Percentiles rank a stretch among this genome's conserved stretches.
These are phyloP conservation scores for Gymnobelideus leadbeateri DNA, from an alignment of 2,113 vertebrate species.

Conservation along the genomic window DNA sequence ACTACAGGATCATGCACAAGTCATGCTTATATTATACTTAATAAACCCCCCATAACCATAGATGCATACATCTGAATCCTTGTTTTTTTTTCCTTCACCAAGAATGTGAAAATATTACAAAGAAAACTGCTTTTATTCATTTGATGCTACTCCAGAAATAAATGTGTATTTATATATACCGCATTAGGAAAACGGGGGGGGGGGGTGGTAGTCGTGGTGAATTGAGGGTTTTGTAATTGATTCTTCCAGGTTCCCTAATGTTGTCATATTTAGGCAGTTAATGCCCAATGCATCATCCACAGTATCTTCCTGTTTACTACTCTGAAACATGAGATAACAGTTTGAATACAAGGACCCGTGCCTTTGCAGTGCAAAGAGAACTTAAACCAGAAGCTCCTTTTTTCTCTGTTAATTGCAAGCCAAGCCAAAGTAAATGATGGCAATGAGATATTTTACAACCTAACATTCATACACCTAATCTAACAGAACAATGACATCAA, in stretches of 20 bases:
- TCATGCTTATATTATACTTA: neutral
- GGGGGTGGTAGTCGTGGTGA: neutral
- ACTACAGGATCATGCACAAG: neutral
- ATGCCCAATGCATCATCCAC: neutral
- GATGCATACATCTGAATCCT: neutral
- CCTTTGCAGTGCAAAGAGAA: neutral
- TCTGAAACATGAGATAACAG: constrained; percentile 27
- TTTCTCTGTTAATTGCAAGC: constrained; percentile 53
- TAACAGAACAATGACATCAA: constrained; percentile 46
- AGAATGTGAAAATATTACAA: neutral
- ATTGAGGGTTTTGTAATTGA: neutral
- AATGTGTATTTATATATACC: neutral
- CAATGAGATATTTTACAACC: constrained; percentile 44
- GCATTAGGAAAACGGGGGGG: neutral
- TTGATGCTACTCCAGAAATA: neutral
- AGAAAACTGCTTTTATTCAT: neutral
- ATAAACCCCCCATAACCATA: neutral
- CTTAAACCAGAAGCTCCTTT: constrained; percentile 29
- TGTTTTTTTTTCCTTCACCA: neutral
- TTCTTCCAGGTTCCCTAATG: neutral
- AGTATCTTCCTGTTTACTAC: constrained; percentile 34
- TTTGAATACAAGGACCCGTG: constrained; percentile 33
- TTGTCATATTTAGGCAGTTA: neutral
- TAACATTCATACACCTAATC: constrained; percentile 41
- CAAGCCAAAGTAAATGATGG: constrained; percentile 44